These are phyloP conservation scores for Drosophila aldrichi DNA, from an alignment of 2,888 invertebrate species.

Conservation along the genomic window DNA sequence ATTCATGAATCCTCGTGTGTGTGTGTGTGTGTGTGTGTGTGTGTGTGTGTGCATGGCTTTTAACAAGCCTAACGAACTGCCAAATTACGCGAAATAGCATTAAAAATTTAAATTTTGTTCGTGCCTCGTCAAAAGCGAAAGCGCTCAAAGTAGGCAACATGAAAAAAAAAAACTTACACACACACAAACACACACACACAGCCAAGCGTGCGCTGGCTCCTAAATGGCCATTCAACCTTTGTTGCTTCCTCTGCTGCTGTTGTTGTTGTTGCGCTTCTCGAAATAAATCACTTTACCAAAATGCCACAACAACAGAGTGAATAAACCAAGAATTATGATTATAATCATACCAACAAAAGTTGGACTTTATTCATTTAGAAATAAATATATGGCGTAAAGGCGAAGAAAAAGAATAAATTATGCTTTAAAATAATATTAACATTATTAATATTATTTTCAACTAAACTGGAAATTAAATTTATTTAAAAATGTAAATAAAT, in stretches of 20 bases:
- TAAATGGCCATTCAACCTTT: constrained; percentile 44
- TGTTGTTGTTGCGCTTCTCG: constrained; percentile 12
- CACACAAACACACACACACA: no score
- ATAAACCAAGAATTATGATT: constrained; percentile 28
- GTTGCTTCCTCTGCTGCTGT: constrained; percentile 4
- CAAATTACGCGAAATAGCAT: constrained; percentile 81
- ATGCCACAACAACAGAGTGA: constrained; percentile 36
- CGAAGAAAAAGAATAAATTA: not conserved
- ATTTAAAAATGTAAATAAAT: no score
- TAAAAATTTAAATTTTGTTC: constrained; percentile 78
- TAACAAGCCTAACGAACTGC: constrained; percentile 80
- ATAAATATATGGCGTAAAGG: no score
- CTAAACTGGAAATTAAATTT: no score
- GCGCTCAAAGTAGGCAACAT: constrained; percentile 67
- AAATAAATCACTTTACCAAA: constrained; percentile 64
- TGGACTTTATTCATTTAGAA: not conserved
- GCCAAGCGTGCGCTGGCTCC: constrained; percentile 19
- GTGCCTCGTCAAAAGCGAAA: constrained; percentile 59
- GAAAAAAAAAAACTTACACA: no score
- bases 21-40: constrained; percentile 32
- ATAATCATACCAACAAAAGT: constrained; percentile 20
- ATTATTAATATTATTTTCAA: no score
- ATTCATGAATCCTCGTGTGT: constrained; percentile 59
- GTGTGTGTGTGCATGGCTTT: constrained; percentile 40
- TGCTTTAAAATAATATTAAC: no score